phyloP scores from a whole-genome alignment of 2,888 invertebrate species.

The Agonopterix subpropinquella region DNA sequence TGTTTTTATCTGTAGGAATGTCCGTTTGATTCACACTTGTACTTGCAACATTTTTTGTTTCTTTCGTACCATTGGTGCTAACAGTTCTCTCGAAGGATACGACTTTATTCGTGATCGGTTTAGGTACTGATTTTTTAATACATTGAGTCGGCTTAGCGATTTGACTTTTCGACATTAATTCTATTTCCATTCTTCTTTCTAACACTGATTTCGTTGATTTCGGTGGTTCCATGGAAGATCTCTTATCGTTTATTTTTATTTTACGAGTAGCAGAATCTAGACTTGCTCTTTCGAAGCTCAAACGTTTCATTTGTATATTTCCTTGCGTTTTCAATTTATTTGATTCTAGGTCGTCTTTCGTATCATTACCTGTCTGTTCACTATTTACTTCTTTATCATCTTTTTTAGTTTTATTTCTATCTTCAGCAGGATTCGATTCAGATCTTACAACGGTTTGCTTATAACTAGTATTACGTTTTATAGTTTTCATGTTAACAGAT shows the following conservation, averaged over 20 bases:
- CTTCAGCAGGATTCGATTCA: constrained; percentile 35
- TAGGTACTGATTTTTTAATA: constrained; percentile 45
- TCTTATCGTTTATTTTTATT: constrained; percentile 38
- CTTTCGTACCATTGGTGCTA: constrained; percentile 34
- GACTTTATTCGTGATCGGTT: constrained; percentile 56
- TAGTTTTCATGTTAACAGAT: constrained; percentile 42
- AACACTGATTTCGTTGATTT: constrained; percentile 62
- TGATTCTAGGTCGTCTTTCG: constrained; percentile 13
- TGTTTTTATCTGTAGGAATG: constrained; percentile 34
- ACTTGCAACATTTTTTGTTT: constrained; percentile 26
- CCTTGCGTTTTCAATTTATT: constrained; percentile 34
- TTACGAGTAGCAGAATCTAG: constrained; percentile 64
- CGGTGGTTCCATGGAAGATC: constrained; percentile 39
- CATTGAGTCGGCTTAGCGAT: constrained; percentile 29
- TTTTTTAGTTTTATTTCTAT: constrained; percentile 15
- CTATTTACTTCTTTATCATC: constrained; percentile 16
- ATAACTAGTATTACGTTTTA: constrained; percentile 40
- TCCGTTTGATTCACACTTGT: constrained; percentile 24
- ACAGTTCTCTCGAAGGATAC: constrained; percentile 51
- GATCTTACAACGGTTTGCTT: constrained; percentile 37
- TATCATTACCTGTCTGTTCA: constrained; percentile 13
- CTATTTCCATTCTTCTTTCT: constrained; percentile 66
- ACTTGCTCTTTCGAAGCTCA: constrained; percentile 67
- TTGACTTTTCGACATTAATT: constrained; percentile 51
- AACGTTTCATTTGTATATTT: constrained; percentile 60